These are phyloP conservation scores for Siniperca undulata DNA, from an alignment of 2,797 vertebrate species.

Conservation along the genomic window DNA sequence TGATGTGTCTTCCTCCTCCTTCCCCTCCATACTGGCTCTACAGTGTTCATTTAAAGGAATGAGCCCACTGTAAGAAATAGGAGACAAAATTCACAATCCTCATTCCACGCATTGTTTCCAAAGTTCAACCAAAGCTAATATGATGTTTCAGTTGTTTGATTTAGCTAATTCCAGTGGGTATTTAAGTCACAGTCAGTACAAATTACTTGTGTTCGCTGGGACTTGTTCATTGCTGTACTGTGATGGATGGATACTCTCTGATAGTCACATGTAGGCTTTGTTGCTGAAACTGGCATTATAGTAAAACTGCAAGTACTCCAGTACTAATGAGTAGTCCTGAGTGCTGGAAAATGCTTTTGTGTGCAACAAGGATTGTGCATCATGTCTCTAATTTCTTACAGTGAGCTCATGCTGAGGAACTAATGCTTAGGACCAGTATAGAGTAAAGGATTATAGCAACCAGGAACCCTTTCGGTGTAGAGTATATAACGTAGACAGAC, in stretches of 20 bases:
- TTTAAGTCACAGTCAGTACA: background rate
- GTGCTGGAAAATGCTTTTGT: background rate
- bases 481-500: background rate
- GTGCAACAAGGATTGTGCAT: background rate
- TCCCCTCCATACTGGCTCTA: background rate
- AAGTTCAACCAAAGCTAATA: conserved; percentile 1
- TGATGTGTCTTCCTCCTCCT: background rate
- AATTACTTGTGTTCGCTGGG: background rate
- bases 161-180: background rate
- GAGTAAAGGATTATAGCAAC: background rate
- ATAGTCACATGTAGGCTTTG: background rate
- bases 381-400: conserved; percentile 1
- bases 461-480: background rate
- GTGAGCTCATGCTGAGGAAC: background rate
- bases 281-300: background rate
- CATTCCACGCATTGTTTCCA: background rate
- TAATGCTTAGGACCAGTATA: background rate
- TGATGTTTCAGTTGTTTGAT: background rate
- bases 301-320: background rate
- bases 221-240: background rate
- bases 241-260: background rate
- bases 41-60: background rate
- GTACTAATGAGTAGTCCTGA: too few species aligned
- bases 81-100: background rate
- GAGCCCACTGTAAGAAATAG: background rate